Evolutionary conservation across 2,888 invertebrate species (phyloP).

Genomic region (Leptothorax acervorum): DNA sequence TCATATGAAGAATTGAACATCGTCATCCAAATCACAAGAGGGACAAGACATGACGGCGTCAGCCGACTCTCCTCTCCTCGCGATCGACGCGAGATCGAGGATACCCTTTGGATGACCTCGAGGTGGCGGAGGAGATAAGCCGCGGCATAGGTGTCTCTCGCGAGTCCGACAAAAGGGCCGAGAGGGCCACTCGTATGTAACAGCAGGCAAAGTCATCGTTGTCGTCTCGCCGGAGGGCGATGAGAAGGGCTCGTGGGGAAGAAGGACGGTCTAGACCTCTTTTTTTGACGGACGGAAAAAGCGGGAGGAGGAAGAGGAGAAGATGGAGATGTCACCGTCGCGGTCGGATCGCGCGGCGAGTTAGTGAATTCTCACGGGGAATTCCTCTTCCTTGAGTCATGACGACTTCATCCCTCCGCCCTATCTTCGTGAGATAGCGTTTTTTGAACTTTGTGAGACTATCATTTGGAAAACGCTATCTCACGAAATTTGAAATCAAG

Average conservation of each 20-base stretch:
- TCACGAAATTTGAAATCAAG: too few species aligned
- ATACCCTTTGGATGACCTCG: conserved; percentile 74
- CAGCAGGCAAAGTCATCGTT: conserved; percentile 51
- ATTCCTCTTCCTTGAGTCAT: conserved; percentile 68
- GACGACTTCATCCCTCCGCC: conserved; percentile 70
- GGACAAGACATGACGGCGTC: conserved; percentile 64
- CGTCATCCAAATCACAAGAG: conserved; percentile 54
- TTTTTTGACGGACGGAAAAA: conserved; percentile 20
- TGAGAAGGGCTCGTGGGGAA: conserved; percentile 20
- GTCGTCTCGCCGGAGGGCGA: conserved; percentile 33
- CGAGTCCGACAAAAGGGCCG: conserved; percentile 72
- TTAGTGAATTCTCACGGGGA: conserved; percentile 71
- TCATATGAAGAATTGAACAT: neutral
- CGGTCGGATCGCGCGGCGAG: conserved; percentile 58
- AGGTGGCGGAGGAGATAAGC: conserved; percentile 61
- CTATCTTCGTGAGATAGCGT: conserved; percentile 36
- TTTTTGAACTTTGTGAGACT: too few species aligned
- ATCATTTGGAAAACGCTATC: too few species aligned
- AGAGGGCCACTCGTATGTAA: conserved; percentile 51
- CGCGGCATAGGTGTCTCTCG: conserved; percentile 69
- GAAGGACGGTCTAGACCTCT: conserved; percentile 40
- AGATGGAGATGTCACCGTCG: conserved; percentile 72
- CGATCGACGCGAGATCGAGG: conserved; percentile 67
- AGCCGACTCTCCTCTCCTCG: conserved; percentile 63
- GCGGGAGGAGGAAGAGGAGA: conserved; percentile 22